A percentile compares a stretch with the other conserved stretches of the same genome.
phyloP scores from a whole-genome alignment of 2,113 vertebrate species.

The Tetrao urogallus region DNA sequence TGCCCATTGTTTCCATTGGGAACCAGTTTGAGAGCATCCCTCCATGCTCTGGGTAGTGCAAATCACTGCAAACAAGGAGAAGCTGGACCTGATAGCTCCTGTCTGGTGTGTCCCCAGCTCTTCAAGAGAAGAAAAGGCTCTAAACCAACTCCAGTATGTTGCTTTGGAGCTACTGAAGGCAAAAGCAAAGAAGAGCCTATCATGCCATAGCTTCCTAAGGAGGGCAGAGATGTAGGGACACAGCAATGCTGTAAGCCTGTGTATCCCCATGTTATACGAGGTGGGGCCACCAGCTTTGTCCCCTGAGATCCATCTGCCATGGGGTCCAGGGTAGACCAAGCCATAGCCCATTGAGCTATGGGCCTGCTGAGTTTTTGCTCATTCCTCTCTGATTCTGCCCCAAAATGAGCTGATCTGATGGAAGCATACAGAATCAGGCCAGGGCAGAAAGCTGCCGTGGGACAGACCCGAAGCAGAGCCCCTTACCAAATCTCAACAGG shows the following conservation, averaged over 20 bases:
- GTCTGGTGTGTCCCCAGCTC: neutral
- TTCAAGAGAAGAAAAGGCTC: neutral
- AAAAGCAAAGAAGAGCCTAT: neutral
- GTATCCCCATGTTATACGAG: neutral
- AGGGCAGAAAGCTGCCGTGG: neutral
- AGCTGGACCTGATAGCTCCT: neutral
- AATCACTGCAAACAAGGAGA: neutral
- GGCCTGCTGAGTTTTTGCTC: accelerated
- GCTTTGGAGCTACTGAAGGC: accelerated
- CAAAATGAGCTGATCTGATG: neutral
- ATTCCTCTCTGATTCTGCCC: neutral
- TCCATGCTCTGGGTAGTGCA: neutral
- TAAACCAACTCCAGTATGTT: accelerated
- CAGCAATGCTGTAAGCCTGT: accelerated
- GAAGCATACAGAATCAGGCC: neutral
- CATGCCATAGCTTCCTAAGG: neutral
- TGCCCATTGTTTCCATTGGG: neutral
- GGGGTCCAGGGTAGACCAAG: neutral
- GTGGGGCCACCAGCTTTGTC: neutral
- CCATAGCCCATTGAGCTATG: neutral
- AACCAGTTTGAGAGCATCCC: neutral
- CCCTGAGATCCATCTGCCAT: neutral
- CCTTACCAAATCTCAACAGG: neutral
- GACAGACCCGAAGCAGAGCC: neutral
- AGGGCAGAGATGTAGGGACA: neutral